Conservation (phyloP, 2,113 vertebrate species). For the Burhinus oedicnemus region DNA sequence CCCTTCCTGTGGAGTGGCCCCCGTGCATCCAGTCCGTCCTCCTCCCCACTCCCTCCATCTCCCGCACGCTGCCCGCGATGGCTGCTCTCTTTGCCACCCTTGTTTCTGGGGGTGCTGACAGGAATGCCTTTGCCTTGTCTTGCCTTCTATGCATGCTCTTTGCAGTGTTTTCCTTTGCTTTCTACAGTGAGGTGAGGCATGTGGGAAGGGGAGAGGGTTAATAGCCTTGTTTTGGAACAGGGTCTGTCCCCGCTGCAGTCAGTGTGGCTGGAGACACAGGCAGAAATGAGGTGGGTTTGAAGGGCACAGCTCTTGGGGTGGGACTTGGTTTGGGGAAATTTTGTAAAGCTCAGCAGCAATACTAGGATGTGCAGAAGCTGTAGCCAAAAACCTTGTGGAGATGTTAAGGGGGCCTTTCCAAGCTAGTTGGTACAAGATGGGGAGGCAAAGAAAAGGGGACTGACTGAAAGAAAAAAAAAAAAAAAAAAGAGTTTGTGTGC, state of each 20-base stretch:
- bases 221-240: not conserved
- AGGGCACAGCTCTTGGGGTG: not conserved
- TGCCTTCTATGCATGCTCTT: conserved; percentile 27
- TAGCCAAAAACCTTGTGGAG: not conserved
- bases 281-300: not conserved
- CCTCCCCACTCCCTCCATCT: no score
- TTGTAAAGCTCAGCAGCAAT: not conserved
- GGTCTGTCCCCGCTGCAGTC: not conserved
- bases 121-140: not conserved
- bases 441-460: not conserved
- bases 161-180: not conserved
- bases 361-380: not conserved
- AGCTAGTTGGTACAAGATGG: not conserved
- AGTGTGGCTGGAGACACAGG: not conserved
- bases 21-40: not conserved
- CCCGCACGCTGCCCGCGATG: not conserved
- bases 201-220: not conserved
- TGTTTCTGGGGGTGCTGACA: not conserved
- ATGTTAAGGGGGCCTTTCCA: not conserved
- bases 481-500: not conserved
- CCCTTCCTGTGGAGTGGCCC: not conserved
- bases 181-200: not conserved
- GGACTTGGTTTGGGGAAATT: not conserved
- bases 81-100: not conserved
- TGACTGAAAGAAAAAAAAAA: not conserved